A percentile compares a stretch with the other conserved stretches of the same genome.
Conservation (phyloP, 2,888 invertebrate species). For the Pasiphila rectangulata region DNA sequence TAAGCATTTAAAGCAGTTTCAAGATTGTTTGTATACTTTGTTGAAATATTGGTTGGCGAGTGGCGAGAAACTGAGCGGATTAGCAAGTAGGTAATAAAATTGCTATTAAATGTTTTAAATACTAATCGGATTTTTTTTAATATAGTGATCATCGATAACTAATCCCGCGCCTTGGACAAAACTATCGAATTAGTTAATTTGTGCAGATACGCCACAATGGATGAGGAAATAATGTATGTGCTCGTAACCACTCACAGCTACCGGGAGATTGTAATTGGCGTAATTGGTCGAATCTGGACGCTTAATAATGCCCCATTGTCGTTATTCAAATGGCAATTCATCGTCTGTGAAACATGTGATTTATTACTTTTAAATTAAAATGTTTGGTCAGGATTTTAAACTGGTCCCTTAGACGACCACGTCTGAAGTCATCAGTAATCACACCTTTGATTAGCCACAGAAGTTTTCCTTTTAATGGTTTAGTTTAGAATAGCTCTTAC, state of each 20-base stretch:
- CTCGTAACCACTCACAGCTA: slow-evolving; percentile 55
- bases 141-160: slow-evolving; percentile 22
- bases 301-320: slow-evolving; percentile 77
- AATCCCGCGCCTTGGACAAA: slow-evolving; percentile 27
- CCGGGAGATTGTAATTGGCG: slow-evolving; percentile 78
- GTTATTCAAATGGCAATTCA: slow-evolving; percentile 76
- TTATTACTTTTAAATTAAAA: slow-evolving; percentile 70
- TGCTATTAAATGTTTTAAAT: too few relatives aligned
- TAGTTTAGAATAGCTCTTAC: too few relatives aligned
- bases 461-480: too few relatives aligned
- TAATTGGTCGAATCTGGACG: slow-evolving; percentile 79
- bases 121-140: too few relatives aligned
- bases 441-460: too few relatives aligned
- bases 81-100: too few relatives aligned
- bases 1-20: too few relatives aligned
- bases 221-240: slow-evolving; percentile 74
- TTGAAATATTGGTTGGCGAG: too few relatives aligned
- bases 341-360: slow-evolving; percentile 74
- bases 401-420: background rate
- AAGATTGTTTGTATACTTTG: too few relatives aligned
- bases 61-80: too few relatives aligned
- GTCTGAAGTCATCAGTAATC: background rate
- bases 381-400: slow-evolving; percentile 37
- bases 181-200: slow-evolving; percentile 77
- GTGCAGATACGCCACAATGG: slow-evolving; percentile 77